phyloP scores from a whole-genome alignment of 2,797 vertebrate species.

The Pyrrhura leucotis region DNA sequence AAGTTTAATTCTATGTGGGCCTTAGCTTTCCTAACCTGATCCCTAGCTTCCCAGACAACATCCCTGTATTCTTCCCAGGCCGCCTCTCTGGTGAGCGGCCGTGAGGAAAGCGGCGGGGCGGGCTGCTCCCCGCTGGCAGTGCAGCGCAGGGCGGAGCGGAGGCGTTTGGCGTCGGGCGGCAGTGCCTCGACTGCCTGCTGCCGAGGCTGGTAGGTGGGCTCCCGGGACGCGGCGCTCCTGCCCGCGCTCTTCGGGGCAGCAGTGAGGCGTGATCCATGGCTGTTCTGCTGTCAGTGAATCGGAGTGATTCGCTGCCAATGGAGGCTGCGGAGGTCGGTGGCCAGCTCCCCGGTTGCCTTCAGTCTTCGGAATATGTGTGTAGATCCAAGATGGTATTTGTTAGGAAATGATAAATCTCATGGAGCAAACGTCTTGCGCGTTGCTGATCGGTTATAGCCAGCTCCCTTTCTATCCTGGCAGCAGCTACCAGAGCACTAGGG shows the following conservation, averaged over 20 bases:
- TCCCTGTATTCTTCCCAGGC: too few species aligned
- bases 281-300: background rate
- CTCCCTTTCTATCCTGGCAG: accelerated
- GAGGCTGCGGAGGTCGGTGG: background rate
- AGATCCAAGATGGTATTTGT: background rate
- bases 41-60: too few species aligned
- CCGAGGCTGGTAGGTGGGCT: background rate
- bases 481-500: accelerated
- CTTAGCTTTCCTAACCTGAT: too few species aligned
- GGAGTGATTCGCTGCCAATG: accelerated
- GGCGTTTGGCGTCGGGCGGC: background rate
- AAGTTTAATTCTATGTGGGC: too few species aligned
- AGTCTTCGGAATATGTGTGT: background rate
- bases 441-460: background rate
- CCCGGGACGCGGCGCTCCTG: background rate
- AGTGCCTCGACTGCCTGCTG: background rate
- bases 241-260: background rate
- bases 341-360: background rate
- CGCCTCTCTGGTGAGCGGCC: background rate
- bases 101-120: background rate
- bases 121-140: background rate
- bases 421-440: accelerated
- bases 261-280: background rate
- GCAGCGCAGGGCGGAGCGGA: background rate
- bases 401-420: background rate